phyloP scores from a whole-genome alignment of 1,140 invertebrate species.

The Neotoxoptera formosana region DNA sequence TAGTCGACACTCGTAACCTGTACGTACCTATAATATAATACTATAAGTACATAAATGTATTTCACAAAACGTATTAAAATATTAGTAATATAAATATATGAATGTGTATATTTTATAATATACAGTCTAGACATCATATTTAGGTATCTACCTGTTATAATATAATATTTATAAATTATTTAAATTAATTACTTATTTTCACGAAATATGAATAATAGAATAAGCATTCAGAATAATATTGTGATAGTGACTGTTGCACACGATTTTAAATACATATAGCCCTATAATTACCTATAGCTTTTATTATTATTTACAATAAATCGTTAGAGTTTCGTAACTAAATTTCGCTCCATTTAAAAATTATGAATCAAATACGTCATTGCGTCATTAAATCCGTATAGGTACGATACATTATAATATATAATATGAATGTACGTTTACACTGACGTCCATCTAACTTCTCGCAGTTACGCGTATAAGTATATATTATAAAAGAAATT shows the following conservation, averaged over 20 bases:
- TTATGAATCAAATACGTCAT: not conserved
- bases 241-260: not conserved
- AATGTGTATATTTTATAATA: not conserved
- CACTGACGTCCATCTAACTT: not conserved
- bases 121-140: not conserved
- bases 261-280: not conserved
- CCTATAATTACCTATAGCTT: not conserved
- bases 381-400: not conserved
- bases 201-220: not conserved
- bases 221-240: not conserved
- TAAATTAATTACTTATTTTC: not conserved
- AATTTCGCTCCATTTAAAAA: not conserved
- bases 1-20: not conserved
- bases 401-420: too few species aligned
- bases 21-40: not conserved
- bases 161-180: slow-evolving; percentile 12
- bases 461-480: not conserved
- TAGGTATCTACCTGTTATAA: not conserved
- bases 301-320: not conserved
- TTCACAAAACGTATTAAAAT: not conserved
- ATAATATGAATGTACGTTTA: not conserved
- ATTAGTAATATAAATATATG: not conserved
- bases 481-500: slow-evolving; percentile 20
- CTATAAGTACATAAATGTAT: not conserved
- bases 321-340: not conserved